phyloP scores from a whole-genome alignment of 2,113 vertebrate genomes.

The Xiphophorus couchianus region DNA sequence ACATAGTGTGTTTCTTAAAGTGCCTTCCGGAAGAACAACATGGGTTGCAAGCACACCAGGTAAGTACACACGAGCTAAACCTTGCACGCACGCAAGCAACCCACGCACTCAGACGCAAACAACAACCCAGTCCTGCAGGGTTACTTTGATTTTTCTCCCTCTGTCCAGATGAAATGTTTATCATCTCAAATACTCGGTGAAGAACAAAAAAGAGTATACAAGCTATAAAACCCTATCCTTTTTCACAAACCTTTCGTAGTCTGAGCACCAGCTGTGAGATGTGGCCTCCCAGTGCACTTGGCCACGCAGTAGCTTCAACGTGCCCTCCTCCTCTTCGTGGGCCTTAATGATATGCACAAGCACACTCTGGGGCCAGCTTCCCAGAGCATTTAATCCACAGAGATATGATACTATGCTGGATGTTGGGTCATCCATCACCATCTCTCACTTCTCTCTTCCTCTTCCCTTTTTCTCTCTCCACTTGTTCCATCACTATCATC shows the following conservation, averaged over 20 bases:
- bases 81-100: slow-evolving; percentile 35
- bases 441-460: slow-evolving; percentile 31
- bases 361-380: slow-evolving; percentile 72
- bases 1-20: slow-evolving; percentile 71
- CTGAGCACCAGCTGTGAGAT: slow-evolving; percentile 54
- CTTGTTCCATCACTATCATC: not conserved
- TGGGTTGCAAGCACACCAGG: slow-evolving; percentile 28
- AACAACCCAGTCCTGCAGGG: slow-evolving; percentile 51
- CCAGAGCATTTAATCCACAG: slow-evolving; percentile 77
- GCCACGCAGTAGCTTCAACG: slow-evolving; percentile 53
- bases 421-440: slow-evolving; percentile 73
- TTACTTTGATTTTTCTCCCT: slow-evolving; percentile 61
- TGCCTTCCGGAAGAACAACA: slow-evolving; percentile 65
- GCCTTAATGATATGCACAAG: slow-evolving; percentile 76
- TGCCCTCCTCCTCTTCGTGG: slow-evolving; percentile 65
- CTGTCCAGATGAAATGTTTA: slow-evolving; percentile 70
- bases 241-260: slow-evolving; percentile 55
- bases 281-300: slow-evolving; percentile 65
- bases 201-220: slow-evolving; percentile 42
- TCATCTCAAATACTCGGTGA: slow-evolving; percentile 55
- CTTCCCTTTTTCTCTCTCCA: slow-evolving; percentile 6
- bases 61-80: slow-evolving; percentile 49
- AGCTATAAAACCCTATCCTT: slow-evolving; percentile 57
- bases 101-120: slow-evolving; percentile 37
- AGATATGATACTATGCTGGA: slow-evolving; percentile 74